Base-by-base conservation (phyloP, 1,140 invertebrate species). In the Drosophila albomicans region DNA sequence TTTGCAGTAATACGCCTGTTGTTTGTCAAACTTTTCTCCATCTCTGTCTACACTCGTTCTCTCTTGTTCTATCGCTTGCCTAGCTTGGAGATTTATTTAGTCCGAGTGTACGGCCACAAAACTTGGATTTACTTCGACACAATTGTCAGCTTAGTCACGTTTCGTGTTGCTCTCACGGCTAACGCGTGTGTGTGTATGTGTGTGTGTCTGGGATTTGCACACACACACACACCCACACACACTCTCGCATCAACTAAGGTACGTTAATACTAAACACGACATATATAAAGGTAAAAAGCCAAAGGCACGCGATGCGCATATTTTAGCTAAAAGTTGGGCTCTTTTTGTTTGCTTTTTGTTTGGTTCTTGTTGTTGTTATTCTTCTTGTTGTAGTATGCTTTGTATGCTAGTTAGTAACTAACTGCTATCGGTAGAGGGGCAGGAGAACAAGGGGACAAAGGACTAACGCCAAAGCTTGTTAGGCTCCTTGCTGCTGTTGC, bases 141-240 rank as follows among this genome's bases (percentile, higher is more conserved):
- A 90, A 88, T 88, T 88, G 85, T 88, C 85, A 88, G 85, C 85
- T 88, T 89, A 89, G 85, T 88, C 85, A 88, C 86, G 86, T 90
- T 88, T 72, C 86, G 69, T 81, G 84, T 87, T 59, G 30, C 51
- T 35, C 51, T 32, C 51, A 54, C 30, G 30, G 46, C 11, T 30
- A 10, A 61, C 57, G 61, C 11, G 20, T 58, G 51, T 38, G 32
- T 75, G 67, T 71, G 61, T 59, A 64, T 62, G 25, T 63, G 35
- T 58, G 52, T 63, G 35, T 58, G 52, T 64, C 45, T 75, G 52
- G 73, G 73, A 75, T 75, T 75, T 75, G 28, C 51, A 63, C 64
- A 67, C 49, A 68, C 71, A 74, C 46, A 67, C 62, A 56, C 62
- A 35, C 48, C 35, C 57, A 61, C 49, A 61, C 70, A 67, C 62